Evolutionary conservation across 2,797 vertebrate genomes (phyloP), one percentile per base, ranked within the genome.

Genomic region (Pempheris klunzingeri): DNA sequence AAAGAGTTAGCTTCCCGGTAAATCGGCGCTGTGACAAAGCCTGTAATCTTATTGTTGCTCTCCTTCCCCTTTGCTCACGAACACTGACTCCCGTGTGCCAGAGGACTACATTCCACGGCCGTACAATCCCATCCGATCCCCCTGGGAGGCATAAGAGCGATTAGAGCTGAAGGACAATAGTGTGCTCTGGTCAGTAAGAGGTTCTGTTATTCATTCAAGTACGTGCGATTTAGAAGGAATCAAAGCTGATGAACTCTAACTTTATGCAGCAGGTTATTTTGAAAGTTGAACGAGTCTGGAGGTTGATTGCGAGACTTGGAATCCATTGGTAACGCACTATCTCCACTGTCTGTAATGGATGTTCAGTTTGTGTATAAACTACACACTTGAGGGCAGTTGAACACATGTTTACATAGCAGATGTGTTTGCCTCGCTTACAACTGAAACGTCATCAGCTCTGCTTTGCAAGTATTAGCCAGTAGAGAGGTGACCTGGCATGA

Each of bases 351-450:
- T 75, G 74, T 80, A 50, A 77, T 68, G 67, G 83, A 77, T 79
- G 87, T 85, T 86, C 80, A 91, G 49, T 81, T 67, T 64, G 81
- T 77, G 78, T 66, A 6, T 78, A 17, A 80, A 58, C 61, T 41
- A 78, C 71, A 72, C 64, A 69, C 64, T 69, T 18, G 75, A 76
- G 82, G 84, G 84, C 81, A 83, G 78, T 83, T 78, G 65, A 90
- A 88, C 90, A 88, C 90, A 91, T 91, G 91, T 93, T 90, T 89
- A 93, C 87, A 92, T 87, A 92, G 91, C 87, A 87, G 82, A 85
- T 91, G 92, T 92, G 88, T 93, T 93, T 81, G 84, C 81, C 84
- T 81, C 36, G 43, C 76, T 67, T 62, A 61, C 74, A 71, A 81
- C 69, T 79, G 66, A 84, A 88, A 87, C 77, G 82, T 76, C 83